Percentiles rank a stretch among this genome's conserved stretches.
phyloP scores from a whole-genome alignment of 2,797 vertebrate genomes.

The Malacoctenus gilli region DNA sequence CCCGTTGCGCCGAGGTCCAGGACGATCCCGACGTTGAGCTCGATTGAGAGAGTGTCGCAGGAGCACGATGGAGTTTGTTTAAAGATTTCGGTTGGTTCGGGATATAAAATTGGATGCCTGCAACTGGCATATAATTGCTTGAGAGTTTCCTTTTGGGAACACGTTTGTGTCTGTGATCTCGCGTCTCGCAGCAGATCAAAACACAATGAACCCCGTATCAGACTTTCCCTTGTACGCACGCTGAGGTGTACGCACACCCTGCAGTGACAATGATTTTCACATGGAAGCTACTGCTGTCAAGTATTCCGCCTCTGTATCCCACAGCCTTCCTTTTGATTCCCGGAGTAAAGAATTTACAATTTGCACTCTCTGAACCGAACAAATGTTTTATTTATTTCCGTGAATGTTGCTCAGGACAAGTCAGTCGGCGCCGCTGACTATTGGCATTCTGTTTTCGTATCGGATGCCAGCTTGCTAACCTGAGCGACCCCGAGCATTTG shows the following conservation, averaged over 20 bases:
- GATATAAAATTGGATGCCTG: not conserved
- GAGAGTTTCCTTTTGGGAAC: not conserved
- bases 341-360: conserved; percentile 17
- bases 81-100: not conserved
- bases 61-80: not conserved
- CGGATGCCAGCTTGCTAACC: conserved; percentile 44
- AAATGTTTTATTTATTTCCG: too few relatives aligned
- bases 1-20: too few relatives aligned
- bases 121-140: not conserved
- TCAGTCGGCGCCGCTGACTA: conserved; percentile 25
- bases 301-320: conserved; percentile 4
- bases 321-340: conserved; percentile 1
- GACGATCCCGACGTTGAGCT: too few relatives aligned
- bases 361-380: too few relatives aligned
- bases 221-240: too few relatives aligned
- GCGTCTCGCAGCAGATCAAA: not conserved
- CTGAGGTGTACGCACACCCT: too few relatives aligned
- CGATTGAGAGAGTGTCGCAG: not conserved
- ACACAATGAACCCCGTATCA: too few relatives aligned
- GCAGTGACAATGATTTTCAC: too few relatives aligned
- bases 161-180: not conserved
- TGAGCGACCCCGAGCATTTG: conserved; percentile 43
- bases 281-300: too few relatives aligned
- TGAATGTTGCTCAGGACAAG: too few relatives aligned
- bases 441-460: conserved; percentile 36